Percentiles rank a stretch among this genome's conserved stretches.
phyloP scores from a whole-genome alignment of 2,113 vertebrate genomes.

The Crotalus tigris region DNA sequence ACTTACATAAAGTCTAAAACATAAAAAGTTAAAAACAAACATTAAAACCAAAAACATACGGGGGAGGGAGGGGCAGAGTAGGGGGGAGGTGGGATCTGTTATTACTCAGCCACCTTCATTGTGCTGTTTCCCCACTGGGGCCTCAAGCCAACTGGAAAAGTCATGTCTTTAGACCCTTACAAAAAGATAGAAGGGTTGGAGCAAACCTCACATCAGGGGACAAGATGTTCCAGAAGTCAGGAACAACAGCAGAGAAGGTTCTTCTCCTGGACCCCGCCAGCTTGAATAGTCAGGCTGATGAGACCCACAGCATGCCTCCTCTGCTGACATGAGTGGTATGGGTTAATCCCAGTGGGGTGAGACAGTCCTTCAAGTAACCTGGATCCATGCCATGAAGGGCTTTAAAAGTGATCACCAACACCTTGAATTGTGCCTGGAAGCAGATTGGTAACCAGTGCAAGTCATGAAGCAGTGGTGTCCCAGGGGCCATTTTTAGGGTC shows the following conservation, averaged over 20 bases:
- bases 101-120: neutral
- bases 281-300: neutral
- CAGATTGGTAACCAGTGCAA: neutral
- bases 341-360: neutral
- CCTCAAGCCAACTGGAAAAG: neutral
- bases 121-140: neutral
- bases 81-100: neutral
- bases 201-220: too few species aligned
- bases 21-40: neutral
- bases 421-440: neutral
- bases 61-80: neutral
- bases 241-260: neutral
- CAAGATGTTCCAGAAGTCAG: neutral
- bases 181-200: too few species aligned
- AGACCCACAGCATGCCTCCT: too few species aligned
- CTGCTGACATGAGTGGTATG: too few species aligned
- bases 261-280: neutral
- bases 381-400: neutral
- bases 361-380: neutral
- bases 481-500: too few species aligned
- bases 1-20: neutral
- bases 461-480: neutral
- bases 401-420: neutral
- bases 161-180: too few species aligned
- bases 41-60: too few species aligned